Base-by-base conservation (phyloP, 1,140 invertebrate species). In the Triops longicaudatus region DNA sequence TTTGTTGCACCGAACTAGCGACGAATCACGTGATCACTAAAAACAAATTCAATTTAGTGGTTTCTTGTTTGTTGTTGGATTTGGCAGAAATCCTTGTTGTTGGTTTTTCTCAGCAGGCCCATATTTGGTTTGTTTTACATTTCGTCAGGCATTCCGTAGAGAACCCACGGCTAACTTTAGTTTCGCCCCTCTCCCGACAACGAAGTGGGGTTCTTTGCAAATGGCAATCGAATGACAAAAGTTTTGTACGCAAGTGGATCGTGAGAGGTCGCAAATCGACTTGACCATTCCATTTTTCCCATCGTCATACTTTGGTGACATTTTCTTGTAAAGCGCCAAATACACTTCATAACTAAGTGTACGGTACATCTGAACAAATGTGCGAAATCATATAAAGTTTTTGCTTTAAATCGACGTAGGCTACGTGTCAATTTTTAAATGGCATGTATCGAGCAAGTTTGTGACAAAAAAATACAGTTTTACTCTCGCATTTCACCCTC, bases 401-500 rank as follows among this genome's bases (percentile, higher is more conserved):
- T 22, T 63, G 6, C 10, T 14, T 10, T 22, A 17, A 63, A 63
- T 1, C 50, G n/a, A 63, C 10, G 10, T 63, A 63, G 17, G 17
- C 6, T 0, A 63, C 6, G 9, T 37, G 31, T 37, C 50, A 22
- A 0, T 1, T 63, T 63, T 22, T 1, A 63, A 17, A 50, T 22
- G 50, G 50, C 50, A 63, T 63, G 50, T 63, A 63, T 63, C 17
- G 50, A 63, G 50, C 50, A 63, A 22, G 14, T 63, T 63, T 63
- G 17, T n/a, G 50, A 63, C 50, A 63, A 63, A 22, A n/a, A 63
- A 63, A 63, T 63, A 63, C 50, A 63, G 22, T 63, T 63, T 86
- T 90, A 97, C 83, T 98, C 96, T 82, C 91, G 95, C 92, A 96
- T 98, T 87, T 98, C 95, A 26, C 94, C 95, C 85, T 96, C 96